These are phyloP conservation scores for Sebastes fasciatus DNA, from an alignment of 2,113 vertebrate genomes.

Conservation along the genomic window DNA sequence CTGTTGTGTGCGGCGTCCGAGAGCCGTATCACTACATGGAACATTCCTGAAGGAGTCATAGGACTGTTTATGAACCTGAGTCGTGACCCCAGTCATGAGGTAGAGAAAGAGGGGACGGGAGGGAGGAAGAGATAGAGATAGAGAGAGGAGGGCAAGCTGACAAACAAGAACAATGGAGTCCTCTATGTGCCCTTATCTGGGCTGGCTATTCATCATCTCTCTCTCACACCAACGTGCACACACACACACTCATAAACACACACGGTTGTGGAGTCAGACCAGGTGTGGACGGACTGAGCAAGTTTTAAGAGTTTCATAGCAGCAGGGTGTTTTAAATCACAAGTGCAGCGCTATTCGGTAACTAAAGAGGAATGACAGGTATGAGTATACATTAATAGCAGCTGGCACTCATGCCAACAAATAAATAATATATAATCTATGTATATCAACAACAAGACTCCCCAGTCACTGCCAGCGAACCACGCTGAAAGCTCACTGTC, in stretches of 20 bases:
- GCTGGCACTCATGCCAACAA: no score
- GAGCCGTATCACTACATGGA: constrained; percentile 25
- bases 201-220: constrained; percentile 65
- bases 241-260: constrained; percentile 27
- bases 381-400: no score
- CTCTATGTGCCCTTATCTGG: constrained; percentile 79
- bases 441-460: no score
- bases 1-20: constrained; percentile 13
- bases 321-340: no score
- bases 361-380: no score
- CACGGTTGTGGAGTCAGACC: constrained; percentile 36
- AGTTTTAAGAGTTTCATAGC: background rate
- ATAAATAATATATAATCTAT: no score
- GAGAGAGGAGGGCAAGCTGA: constrained; percentile 63
- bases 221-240: constrained; percentile 17
- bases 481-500: no score
- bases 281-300: constrained; percentile 9
- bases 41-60: constrained; percentile 33
- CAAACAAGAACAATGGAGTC: constrained; percentile 76
- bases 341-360: no score
- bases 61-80: constrained; percentile 48
- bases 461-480: no score
- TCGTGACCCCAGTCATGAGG: constrained; percentile 63
- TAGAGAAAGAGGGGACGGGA: constrained; percentile 34
- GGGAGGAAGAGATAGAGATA: constrained; percentile 46